These are phyloP conservation scores for Oncopodura yosiiana DNA, from an alignment of 1,140 invertebrate genomes.

Conservation along the genomic window DNA sequence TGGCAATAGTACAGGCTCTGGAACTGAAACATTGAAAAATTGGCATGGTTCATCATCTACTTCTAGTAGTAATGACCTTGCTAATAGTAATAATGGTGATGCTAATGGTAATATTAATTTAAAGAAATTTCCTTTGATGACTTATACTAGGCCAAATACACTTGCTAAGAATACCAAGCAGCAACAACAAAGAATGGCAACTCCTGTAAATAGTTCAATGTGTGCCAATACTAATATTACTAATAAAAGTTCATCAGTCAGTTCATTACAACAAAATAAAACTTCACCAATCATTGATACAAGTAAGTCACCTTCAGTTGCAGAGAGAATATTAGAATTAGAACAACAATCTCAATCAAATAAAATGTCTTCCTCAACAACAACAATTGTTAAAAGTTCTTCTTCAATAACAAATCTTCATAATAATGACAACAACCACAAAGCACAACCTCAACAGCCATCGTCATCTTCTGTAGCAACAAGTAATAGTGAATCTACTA, in stretches of 20 bases:
- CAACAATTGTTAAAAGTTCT: not conserved
- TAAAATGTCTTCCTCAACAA: not conserved
- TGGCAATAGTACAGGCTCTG: constrained; percentile 59
- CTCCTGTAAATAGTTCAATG: constrained; percentile 1
- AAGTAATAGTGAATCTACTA: constrained; percentile 3
- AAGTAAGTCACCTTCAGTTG: constrained; percentile 51
- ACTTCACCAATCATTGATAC: constrained; percentile 43
- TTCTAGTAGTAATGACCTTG: too few species aligned
- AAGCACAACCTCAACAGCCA: not conserved
- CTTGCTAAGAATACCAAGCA: constrained; percentile 12
- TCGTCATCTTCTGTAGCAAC: not conserved
- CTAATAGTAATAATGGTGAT: too few species aligned
- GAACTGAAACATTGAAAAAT: constrained; percentile 62
- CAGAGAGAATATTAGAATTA: constrained; percentile 62
- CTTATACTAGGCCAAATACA: constrained; percentile 36
- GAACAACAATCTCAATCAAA: constrained; percentile 42
- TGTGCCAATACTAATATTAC: not conserved
- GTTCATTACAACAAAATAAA: constrained; percentile 23
- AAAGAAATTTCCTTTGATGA: constrained; percentile 37
- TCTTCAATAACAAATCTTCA: not conserved
- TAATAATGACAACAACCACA: not conserved
- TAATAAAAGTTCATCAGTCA: not conserved
- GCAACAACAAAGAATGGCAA: constrained; percentile 12
- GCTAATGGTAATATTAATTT: too few species aligned
- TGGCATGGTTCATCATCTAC: constrained; percentile 72